phyloP scores from a whole-genome alignment of 1,140 invertebrate species.

The Uloborus diversus region DNA sequence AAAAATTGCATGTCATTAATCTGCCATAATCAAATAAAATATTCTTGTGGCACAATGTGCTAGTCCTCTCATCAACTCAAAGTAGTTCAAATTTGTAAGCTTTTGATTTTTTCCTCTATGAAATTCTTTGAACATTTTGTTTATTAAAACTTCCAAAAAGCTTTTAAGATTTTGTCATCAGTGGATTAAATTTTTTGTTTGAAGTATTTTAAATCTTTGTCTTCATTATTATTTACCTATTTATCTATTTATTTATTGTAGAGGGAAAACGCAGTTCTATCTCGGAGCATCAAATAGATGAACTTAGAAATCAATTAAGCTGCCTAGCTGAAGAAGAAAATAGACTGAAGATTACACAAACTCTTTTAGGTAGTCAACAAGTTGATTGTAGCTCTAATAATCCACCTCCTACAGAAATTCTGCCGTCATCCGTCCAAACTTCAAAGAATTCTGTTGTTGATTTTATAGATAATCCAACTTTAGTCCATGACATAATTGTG shows the following conservation, averaged over 20 bases:
- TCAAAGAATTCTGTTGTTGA: background rate
- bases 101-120: too few species aligned
- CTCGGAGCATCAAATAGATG: constrained; percentile 7
- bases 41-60: too few species aligned
- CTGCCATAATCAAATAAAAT: too few species aligned
- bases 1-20: too few species aligned
- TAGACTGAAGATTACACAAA: constrained; percentile 3
- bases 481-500: background rate
- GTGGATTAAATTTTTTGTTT: too few species aligned
- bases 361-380: background rate
- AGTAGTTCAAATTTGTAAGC: too few species aligned
- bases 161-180: too few species aligned
- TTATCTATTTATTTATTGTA: background rate
- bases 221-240: background rate
- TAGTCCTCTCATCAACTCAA: too few species aligned
- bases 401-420: background rate
- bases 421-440: background rate
- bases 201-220: too few species aligned
- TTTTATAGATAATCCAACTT: background rate
- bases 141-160: too few species aligned
- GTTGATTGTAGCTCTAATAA: background rate
- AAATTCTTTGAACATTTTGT: too few species aligned
- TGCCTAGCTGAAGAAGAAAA: constrained; percentile 22
- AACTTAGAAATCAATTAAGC: constrained; percentile 14
- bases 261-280: constrained; percentile 21